Evolutionary conservation across 2,888 invertebrate species (phyloP).

Genomic region (Kuschelorhynchus macadamiae): DNA sequence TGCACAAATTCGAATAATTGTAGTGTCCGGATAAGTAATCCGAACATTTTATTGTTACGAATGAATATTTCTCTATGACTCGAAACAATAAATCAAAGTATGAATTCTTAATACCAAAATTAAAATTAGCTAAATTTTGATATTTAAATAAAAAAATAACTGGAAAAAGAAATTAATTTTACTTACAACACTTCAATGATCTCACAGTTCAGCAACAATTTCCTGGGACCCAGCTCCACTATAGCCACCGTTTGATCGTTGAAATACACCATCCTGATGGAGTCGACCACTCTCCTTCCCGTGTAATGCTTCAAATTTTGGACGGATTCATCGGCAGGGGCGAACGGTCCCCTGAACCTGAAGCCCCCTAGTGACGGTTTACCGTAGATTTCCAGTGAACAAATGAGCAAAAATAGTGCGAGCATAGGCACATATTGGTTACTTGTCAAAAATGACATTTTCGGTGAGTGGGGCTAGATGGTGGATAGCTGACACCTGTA

Average conservation of each 20-base stretch:
- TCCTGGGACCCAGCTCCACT: conserved; percentile 81
- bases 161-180: conserved; percentile 2
- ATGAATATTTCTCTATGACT: no score
- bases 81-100: not conserved
- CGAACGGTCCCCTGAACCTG: conserved; percentile 57
- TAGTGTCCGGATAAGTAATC: no score
- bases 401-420: conserved; percentile 55
- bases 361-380: conserved; percentile 59
- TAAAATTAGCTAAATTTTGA: no score
- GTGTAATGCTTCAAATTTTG: conserved; percentile 67
- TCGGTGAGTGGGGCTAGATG: not conserved
- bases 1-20: no score
- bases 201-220: conserved; percentile 82
- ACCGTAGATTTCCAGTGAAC: conserved; percentile 59
- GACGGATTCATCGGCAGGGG: conserved; percentile 50
- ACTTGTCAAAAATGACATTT: conserved; percentile 40
- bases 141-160: not conserved
- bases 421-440: conserved; percentile 56
- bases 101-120: no score
- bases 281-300: conserved; percentile 77
- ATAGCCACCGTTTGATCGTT: conserved; percentile 88
- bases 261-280: conserved; percentile 82
- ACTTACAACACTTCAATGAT: conserved; percentile 92
- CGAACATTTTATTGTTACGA: no score
- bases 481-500: no score